Evolutionary conservation across 2,888 invertebrate genomes (phyloP).

Genomic region (Protodeltote pygarga): DNA sequence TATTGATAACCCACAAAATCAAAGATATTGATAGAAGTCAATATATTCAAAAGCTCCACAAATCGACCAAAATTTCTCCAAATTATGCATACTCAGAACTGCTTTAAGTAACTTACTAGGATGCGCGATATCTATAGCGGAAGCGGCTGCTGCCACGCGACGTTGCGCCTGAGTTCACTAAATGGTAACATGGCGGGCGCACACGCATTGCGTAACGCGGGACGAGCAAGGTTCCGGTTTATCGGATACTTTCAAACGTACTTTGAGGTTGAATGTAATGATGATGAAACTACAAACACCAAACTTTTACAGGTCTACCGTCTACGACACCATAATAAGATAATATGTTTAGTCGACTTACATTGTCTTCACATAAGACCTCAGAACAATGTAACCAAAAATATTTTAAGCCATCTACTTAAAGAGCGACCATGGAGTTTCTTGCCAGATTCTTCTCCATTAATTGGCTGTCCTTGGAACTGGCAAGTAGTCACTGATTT

Average conservation of each 20-base stretch:
- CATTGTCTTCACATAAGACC: too few species aligned
- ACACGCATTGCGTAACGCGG: slow-evolving; percentile 43
- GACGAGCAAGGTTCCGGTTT: slow-evolving; percentile 41
- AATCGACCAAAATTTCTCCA: slow-evolving; percentile 6
- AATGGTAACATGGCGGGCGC: slow-evolving; percentile 42
- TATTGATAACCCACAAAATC: too few species aligned
- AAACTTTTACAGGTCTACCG: too few species aligned
- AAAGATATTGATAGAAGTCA: too few species aligned
- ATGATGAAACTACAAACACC: slow-evolving; percentile 4
- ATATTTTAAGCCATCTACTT: too few species aligned
- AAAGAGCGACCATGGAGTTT: too few species aligned
- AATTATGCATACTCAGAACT: slow-evolving; percentile 15
- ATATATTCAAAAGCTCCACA: not conserved
- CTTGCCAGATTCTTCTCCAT: too few species aligned
- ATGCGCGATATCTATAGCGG: slow-evolving; percentile 41
- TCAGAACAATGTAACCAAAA: too few species aligned
- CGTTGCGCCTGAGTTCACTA: slow-evolving; percentile 60
- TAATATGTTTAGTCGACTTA: too few species aligned
- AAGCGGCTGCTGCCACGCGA: slow-evolving; percentile 54
- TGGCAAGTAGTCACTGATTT: too few species aligned
- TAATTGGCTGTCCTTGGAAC: too few species aligned
- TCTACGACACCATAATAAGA: too few species aligned
- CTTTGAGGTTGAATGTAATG: slow-evolving; percentile 20
- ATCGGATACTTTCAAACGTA: slow-evolving; percentile 24
- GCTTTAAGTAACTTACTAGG: slow-evolving; percentile 32